Evolutionary conservation across 2,113 vertebrate species (phyloP).

Genomic region (Dinomys branickii): DNA sequence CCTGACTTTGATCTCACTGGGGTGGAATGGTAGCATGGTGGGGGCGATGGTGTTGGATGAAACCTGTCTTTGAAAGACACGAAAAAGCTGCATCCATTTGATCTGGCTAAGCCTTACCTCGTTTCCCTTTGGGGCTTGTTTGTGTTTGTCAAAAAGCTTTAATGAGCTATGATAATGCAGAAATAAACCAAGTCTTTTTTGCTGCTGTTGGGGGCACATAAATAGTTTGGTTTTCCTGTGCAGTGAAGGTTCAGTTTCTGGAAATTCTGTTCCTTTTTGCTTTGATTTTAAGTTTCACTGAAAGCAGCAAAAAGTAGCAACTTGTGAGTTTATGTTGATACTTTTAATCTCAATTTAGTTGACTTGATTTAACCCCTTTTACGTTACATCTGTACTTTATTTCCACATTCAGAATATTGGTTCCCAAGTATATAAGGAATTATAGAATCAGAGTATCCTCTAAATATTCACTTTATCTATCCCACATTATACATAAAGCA

Average conservation of each 20-base stretch:
- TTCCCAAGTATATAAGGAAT: neutral
- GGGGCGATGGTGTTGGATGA: neutral
- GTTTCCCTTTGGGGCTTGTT: neutral
- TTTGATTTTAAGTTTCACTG: neutral
- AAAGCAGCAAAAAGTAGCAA: neutral
- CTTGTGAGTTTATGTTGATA: neutral
- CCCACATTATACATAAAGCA: neutral
- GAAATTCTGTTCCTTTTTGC: neutral
- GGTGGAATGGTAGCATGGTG: neutral
- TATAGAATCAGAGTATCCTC: neutral
- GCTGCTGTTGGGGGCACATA: neutral
- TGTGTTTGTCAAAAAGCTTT: neutral
- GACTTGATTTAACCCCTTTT: slow-evolving; percentile 3
- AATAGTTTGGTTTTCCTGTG: neutral
- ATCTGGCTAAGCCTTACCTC: slow-evolving; percentile 25
- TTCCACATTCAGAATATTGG: neutral
- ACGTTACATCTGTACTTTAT: neutral
- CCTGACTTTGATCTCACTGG: neutral
- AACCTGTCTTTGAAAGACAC: neutral
- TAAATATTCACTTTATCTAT: neutral
- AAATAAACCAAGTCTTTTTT: neutral
- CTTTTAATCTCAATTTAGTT: neutral
- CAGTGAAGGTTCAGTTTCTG: slow-evolving; percentile 2
- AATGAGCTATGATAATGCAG: neutral
- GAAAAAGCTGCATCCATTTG: neutral